Evolutionary conservation across 2,888 invertebrate genomes (phyloP).

Genomic region (Syritta pipiens): DNA sequence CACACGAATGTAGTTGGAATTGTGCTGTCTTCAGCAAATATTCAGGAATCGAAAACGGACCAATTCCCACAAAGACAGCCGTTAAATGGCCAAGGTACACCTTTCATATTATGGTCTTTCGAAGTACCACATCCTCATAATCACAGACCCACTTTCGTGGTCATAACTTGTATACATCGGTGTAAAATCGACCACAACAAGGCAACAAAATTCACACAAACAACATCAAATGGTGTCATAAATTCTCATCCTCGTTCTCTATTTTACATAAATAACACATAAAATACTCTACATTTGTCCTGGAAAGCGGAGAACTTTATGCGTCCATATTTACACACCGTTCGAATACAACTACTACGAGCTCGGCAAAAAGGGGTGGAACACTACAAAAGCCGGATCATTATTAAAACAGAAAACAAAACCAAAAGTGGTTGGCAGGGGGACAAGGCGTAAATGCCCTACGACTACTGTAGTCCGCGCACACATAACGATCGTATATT

Average conservation of each 20-base stretch:
- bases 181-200: conserved; percentile 60
- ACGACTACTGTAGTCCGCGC: conserved; percentile 27
- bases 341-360: conserved; percentile 17
- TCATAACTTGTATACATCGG: conserved; percentile 25
- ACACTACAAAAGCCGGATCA: conserved; percentile 36
- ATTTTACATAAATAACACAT: conserved; percentile 64
- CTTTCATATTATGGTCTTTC: conserved; percentile 37
- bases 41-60: conserved; percentile 11
- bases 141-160: conserved; percentile 35
- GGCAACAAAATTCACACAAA: conserved; percentile 51
- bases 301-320: conserved; percentile 54
- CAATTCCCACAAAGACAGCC: conserved; percentile 32
- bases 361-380: not conserved
- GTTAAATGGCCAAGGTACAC: conserved; percentile 18
- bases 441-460: conserved; percentile 22
- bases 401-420: conserved; percentile 45
- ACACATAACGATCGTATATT: conserved; percentile 38
- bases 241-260: conserved; percentile 58
- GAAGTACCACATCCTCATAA: conserved; percentile 36
- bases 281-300: conserved; percentile 57
- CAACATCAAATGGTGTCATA: conserved; percentile 55
- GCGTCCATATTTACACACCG: conserved; percentile 51
- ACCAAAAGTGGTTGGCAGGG: conserved; percentile 12
- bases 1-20: conserved; percentile 12
- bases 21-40: not conserved